Percentiles rank a stretch among this genome's conserved stretches.
Conservation (phyloP, 2,797 vertebrate genomes). For the Fratercula arctica region DNA sequence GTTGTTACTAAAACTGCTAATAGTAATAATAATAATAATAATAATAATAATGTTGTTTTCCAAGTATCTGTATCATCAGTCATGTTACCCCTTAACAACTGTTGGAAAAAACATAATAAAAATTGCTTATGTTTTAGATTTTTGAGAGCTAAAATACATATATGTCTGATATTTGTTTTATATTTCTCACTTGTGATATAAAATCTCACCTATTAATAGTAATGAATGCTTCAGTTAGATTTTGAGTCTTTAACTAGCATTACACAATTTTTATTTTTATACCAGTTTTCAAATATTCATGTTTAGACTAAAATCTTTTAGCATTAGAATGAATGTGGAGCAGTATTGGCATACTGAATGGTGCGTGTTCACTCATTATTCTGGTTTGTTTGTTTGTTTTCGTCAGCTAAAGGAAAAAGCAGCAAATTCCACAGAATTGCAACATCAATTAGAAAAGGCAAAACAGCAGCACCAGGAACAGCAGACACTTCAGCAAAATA, state of each 20-base stretch:
- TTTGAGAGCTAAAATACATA: not conserved
- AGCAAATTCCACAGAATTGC: constrained; percentile 87
- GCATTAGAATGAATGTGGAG: not conserved
- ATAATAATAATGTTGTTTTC: not conserved
- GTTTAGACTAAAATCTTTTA: not conserved
- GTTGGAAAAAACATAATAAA: constrained; percentile 24
- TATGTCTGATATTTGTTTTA: not conserved
- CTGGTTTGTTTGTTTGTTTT: not conserved
- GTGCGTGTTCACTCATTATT: not conserved
- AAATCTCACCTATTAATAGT: constrained; percentile 10
- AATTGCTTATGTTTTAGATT: not conserved
- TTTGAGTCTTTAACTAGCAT: not conserved
- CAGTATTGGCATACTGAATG: not conserved
- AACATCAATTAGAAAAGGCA: constrained; percentile 94
- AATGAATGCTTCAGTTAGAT: constrained; percentile 16
- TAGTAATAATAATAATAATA: not conserved
- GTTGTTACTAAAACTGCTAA: constrained; percentile 42
- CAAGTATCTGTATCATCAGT: not conserved
- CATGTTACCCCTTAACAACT: constrained; percentile 4
- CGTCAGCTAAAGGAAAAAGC: constrained; percentile 90
- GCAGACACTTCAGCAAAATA: constrained; percentile 91
- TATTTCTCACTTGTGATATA: not conserved
- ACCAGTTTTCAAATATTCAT: not conserved
- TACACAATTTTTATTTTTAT: not conserved
- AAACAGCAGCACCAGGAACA: constrained; percentile 96